Evolutionary conservation across 64 coral and sea anemone species (phyloP), one percentile per base, ranked within the genome.

Genomic region (Actinia tenebrosa): DNA sequence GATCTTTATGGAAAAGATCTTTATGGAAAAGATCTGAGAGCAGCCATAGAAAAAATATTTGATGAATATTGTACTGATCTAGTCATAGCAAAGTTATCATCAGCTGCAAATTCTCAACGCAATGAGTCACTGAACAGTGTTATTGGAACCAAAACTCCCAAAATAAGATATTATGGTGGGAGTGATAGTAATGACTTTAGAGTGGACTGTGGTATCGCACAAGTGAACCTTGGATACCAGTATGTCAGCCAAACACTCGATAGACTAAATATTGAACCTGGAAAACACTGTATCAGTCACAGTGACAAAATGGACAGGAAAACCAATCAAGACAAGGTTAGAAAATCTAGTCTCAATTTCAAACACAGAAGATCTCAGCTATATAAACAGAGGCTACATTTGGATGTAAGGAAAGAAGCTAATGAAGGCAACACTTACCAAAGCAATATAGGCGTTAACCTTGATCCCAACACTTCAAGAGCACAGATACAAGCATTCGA

Each of bases 81-180:
- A 72, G 86, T 90, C 1, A 53, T 56, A 7, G 15, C 64, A 16
- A 94, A 94, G 60, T 66, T 94, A 50, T 80, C 59, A 16, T 80
- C 93, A 13, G 44, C 53, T 22, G 30, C 66, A 42, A 85, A 87
- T 71, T 94, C 92, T 11, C 88, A 94, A 20, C 4, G 84, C 9
- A 94, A 94, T 45, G 88, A 94, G 43, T 53, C 77, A 42, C 20
- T 94, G 0, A 94, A 90, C 62, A 72, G 56, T 60, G 75, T 89
- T 1, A 79, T 89, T 18, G 91, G 91, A 4, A 80, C 87, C 3
- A 93, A 93, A 77, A 71, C 62, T 25, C 87, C 77, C n/a, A 93
- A 93, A 89, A 89, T 93, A 53, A 16, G 87, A 64, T 86, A 58
- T 16, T 89, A 93, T 86, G 77, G 83, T 17, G 56, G 83, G 50